Evolutionary conservation across 2,888 invertebrate species (phyloP).

Genomic region (Patella ulyssiponensis): DNA sequence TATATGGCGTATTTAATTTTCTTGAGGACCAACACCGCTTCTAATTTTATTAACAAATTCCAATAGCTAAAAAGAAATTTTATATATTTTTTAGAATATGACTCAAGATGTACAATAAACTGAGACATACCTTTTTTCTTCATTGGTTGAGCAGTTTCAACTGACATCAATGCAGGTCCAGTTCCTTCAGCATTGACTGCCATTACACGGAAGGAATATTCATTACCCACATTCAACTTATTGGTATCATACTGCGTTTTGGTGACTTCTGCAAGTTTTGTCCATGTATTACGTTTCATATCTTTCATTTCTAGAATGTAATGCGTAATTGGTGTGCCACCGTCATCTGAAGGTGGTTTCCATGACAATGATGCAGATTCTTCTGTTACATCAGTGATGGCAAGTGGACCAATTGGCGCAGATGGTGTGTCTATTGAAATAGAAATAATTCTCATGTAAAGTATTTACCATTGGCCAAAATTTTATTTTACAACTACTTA

Average conservation of each 20-base stretch:
- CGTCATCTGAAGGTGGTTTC: slow-evolving; percentile 58
- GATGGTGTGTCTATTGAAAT: slow-evolving; percentile 47
- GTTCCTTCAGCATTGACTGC: slow-evolving; percentile 91
- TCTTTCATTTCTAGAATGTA: slow-evolving; percentile 74
- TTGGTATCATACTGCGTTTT: slow-evolving; percentile 30
- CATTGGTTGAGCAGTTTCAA: slow-evolving; percentile 32
- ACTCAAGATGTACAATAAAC: too few species aligned
- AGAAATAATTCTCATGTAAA: neutral
- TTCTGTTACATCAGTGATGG: slow-evolving; percentile 38
- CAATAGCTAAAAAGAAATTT: too few species aligned
- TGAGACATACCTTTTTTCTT: slow-evolving; percentile 26
- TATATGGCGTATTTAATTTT: too few species aligned
- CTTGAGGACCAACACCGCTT: too few species aligned
- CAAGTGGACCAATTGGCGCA: slow-evolving; percentile 41
- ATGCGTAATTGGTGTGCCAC: slow-evolving; percentile 57
- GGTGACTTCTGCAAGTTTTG: slow-evolving; percentile 28
- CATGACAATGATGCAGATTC: slow-evolving; percentile 56
- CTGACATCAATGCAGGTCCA: slow-evolving; percentile 28
- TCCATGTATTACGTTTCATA: slow-evolving; percentile 71
- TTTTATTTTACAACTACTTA: neutral
- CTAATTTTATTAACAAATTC: too few species aligned
- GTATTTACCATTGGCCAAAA: neutral
- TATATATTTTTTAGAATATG: too few species aligned
- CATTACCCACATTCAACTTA: slow-evolving; percentile 76
- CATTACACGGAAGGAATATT: slow-evolving; percentile 88